Percentiles rank a stretch among this genome's conserved stretches.
These are phyloP conservation scores for Prionace glauca DNA, from an alignment of 2,797 vertebrate genomes.

Conservation along the genomic window DNA sequence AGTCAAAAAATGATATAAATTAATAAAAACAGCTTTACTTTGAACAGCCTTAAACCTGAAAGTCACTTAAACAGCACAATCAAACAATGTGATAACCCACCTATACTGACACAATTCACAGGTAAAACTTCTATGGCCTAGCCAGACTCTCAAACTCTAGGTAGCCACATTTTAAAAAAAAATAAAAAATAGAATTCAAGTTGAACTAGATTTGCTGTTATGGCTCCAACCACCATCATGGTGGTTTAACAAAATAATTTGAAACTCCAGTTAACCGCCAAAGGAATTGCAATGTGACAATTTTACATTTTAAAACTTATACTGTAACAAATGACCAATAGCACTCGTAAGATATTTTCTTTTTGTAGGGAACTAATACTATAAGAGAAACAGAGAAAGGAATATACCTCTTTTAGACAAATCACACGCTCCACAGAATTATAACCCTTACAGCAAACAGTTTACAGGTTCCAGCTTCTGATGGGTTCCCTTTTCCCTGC, in stretches of 20 bases:
- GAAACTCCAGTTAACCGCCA: background rate
- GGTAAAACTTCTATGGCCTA: background rate
- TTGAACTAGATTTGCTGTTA: background rate
- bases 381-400: background rate
- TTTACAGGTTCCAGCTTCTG: background rate
- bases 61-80: background rate
- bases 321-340: background rate
- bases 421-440: background rate
- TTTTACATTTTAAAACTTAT: background rate
- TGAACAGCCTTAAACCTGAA: background rate
- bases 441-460: background rate
- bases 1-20: background rate
- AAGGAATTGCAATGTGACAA: background rate
- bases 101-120: background rate
- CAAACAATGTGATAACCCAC: background rate
- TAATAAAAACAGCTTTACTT: background rate
- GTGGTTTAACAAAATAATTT: background rate
- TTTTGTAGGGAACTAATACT: too few species aligned
- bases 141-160: background rate
- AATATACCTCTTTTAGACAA: background rate
- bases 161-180: background rate
- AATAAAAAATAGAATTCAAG: background rate
- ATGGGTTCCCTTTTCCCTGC: background rate
- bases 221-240: background rate
- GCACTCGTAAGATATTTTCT: background rate